A percentile compares a stretch with the other conserved stretches of the same genome.
These are phyloP conservation scores for Ctenochaetus hawaiiensis DNA, from an alignment of 2,797 vertebrate genomes.

Conservation along the genomic window DNA sequence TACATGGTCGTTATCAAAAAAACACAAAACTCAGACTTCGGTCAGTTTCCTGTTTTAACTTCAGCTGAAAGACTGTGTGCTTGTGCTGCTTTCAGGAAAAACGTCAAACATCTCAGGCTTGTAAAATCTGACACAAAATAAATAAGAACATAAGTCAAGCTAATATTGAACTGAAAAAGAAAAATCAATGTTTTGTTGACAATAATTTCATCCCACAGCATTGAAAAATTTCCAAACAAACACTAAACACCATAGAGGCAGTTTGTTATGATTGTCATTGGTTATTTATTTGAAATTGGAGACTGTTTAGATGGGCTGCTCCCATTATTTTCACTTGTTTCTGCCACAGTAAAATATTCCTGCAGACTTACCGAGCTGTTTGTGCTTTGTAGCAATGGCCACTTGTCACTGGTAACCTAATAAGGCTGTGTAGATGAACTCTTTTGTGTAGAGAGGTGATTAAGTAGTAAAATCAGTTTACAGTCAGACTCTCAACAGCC, in stretches of 20 bases:
- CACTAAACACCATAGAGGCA: slow-evolving; percentile 15
- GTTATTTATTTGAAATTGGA: slow-evolving; percentile 41
- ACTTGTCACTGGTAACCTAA: slow-evolving; percentile 52
- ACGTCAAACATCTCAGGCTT: neutral
- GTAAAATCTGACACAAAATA: neutral
- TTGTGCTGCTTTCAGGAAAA: neutral
- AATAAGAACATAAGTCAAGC: neutral
- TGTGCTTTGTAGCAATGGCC: slow-evolving; percentile 33
- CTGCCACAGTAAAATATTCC: slow-evolving; percentile 24
- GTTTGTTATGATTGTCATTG: slow-evolving; percentile 41
- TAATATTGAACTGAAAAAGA: neutral
- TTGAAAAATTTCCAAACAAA: slow-evolving; percentile 15
- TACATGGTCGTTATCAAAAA: neutral
- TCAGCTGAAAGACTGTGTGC: neutral
- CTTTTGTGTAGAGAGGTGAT: slow-evolving; percentile 13
- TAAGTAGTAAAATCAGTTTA: slow-evolving; percentile 4
- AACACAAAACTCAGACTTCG: neutral
- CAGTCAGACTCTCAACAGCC: neutral
- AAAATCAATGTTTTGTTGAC: neutral
- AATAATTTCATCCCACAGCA: neutral
- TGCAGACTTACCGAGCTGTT: slow-evolving; percentile 23
- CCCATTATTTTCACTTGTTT: slow-evolving; percentile 37
- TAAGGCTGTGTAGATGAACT: slow-evolving; percentile 47
- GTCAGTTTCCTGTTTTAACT: neutral
- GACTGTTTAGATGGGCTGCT: slow-evolving; percentile 26